A percentile compares a stretch with the other conserved stretches of the same genome.
These are phyloP conservation scores for Clitarchus hookeri DNA, from an alignment of 2,888 invertebrate species.

Conservation along the genomic window DNA sequence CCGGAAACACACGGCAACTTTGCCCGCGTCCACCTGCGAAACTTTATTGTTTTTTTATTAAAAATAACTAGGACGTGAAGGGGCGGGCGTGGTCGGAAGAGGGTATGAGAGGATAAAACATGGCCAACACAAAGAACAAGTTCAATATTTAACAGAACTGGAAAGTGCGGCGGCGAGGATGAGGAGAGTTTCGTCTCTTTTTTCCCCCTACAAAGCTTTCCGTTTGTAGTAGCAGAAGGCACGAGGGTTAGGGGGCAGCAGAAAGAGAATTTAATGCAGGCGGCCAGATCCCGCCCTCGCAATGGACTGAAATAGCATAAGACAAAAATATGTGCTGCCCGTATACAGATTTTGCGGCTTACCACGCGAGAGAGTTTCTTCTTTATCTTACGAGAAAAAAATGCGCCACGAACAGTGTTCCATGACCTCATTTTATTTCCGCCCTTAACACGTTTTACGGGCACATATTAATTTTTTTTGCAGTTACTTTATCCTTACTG, in stretches of 20 bases:
- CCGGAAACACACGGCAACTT: background rate
- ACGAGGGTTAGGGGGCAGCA: background rate
- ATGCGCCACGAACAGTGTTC: background rate
- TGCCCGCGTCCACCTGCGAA: background rate
- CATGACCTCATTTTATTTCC: background rate
- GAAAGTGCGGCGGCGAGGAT: background rate
- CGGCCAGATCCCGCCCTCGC: background rate
- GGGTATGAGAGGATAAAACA: background rate
- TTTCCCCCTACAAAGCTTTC: background rate
- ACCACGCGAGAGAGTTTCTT: background rate
- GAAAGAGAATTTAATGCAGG: background rate
- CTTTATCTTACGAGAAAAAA: background rate
- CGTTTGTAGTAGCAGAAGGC: background rate
- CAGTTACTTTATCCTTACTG: background rate
- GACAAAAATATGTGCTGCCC: background rate
- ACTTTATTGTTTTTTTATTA: slow-evolving; percentile 14
- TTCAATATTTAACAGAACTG: slow-evolving; percentile 2
- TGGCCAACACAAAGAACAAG: background rate
- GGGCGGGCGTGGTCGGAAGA: background rate
- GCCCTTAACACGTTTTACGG: background rate
- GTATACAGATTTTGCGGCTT: slow-evolving; percentile 4
- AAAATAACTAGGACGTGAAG: background rate
- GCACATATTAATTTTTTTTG: background rate
- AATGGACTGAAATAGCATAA: background rate
- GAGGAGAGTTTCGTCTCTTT: background rate